phyloP scores from a whole-genome alignment of 2,888 invertebrate genomes.

The Flabesymbios commensalis region DNA sequence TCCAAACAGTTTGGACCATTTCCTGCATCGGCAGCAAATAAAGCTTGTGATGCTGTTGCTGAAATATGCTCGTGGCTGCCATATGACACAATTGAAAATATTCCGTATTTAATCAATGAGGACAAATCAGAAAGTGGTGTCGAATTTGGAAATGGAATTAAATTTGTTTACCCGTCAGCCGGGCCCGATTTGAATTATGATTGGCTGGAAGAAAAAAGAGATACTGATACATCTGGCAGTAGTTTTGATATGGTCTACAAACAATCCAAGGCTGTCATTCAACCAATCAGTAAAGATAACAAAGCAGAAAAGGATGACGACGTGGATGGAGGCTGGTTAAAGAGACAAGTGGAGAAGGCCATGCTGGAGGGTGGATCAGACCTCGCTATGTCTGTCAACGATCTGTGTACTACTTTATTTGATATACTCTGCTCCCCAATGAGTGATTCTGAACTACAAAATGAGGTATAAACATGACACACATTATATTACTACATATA shows the following conservation, averaged over 20 bases:
- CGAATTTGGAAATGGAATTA: slow-evolving; percentile 31
- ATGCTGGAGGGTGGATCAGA: slow-evolving; percentile 32
- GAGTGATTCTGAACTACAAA: slow-evolving; percentile 53
- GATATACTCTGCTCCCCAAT: slow-evolving; percentile 51
- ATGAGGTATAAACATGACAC: slow-evolving; percentile 45
- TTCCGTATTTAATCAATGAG: neutral
- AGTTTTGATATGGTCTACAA: too few relatives aligned
- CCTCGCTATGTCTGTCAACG: slow-evolving; percentile 45
- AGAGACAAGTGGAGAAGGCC: slow-evolving; percentile 30
- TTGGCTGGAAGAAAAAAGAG: slow-evolving; percentile 43
- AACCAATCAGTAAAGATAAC: too few relatives aligned
- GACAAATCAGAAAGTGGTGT: neutral
- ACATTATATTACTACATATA: too few relatives aligned
- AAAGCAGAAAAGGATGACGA: slow-evolving; percentile 7
- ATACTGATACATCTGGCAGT: slow-evolving; percentile 33
- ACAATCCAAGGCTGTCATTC: too few relatives aligned
- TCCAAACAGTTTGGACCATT: slow-evolving; percentile 55
- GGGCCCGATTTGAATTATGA: slow-evolving; percentile 28
- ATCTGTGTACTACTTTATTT: slow-evolving; percentile 52
- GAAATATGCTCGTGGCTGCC: slow-evolving; percentile 47
- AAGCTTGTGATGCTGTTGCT: slow-evolving; percentile 46
- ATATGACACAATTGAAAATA: slow-evolving; percentile 34
- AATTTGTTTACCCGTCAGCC: slow-evolving; percentile 36
- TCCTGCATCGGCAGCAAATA: slow-evolving; percentile 51
- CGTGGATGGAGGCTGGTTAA: slow-evolving; percentile 26